Conservation (phyloP, 2,888 invertebrate species). For the Eutolmus rufibarbis region DNA sequence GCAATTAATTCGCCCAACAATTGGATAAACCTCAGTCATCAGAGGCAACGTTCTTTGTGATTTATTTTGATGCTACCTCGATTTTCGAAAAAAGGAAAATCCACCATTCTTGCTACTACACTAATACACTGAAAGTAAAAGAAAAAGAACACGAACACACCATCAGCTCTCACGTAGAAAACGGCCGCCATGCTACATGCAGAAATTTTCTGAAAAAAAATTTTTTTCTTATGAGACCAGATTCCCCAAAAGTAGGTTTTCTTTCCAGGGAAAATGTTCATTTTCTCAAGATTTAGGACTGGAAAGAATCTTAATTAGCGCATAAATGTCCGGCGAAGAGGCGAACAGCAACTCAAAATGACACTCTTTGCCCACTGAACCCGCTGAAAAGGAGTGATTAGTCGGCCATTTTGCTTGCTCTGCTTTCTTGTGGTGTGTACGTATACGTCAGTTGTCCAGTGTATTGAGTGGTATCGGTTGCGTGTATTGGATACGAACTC, state of each 20-base stretch:
- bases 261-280: not conserved
- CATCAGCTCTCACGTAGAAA: not conserved
- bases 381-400: conserved; percentile 33
- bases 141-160: not conserved
- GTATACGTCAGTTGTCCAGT: not conserved
- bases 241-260: not conserved
- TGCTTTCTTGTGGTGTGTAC: conserved; percentile 44
- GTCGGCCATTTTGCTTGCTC: conserved; percentile 41
- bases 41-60: conserved; percentile 30
- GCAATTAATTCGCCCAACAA: not conserved
- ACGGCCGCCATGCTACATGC: conserved; percentile 3
- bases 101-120: conserved; percentile 28
- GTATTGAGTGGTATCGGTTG: conserved; percentile 43
- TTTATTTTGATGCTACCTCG: conserved; percentile 36
- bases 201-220: conserved; percentile 13
- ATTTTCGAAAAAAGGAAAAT: conserved; percentile 6
- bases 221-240: not conserved
- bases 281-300: not conserved
- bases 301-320: not conserved
- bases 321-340: not conserved
- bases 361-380: conserved; percentile 15
- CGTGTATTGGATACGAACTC: conserved; percentile 57
- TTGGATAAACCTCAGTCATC: not conserved
- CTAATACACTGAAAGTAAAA: not conserved
- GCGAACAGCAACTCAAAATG: not conserved